Conservation (phyloP, 2,888 invertebrate genomes). For the Choristoneura rosaceana region DNA sequence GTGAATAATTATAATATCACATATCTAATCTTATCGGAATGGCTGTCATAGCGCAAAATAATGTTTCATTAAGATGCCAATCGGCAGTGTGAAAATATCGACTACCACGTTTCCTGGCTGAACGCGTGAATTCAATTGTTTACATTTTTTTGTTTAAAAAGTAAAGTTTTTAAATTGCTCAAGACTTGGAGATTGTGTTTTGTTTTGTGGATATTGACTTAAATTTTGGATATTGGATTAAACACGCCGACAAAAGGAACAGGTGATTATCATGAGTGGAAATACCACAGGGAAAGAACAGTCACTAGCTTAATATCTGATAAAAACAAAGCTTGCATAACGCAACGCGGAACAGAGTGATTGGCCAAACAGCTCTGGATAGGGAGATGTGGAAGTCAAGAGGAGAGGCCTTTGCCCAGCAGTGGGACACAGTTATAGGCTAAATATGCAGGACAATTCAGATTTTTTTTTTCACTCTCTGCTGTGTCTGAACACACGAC, state of each 20-base stretch:
- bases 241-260: not conserved
- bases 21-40: constrained; percentile 30
- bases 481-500: no score
- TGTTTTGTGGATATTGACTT: not conserved
- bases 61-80: constrained; percentile 38
- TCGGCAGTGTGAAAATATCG: constrained; percentile 36
- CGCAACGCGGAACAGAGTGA: no score
- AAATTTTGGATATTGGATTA: not conserved
- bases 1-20: constrained; percentile 37
- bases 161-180: not conserved
- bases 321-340: no score
- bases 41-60: constrained; percentile 37
- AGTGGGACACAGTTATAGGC: no score
- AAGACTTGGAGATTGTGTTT: not conserved
- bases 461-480: no score
- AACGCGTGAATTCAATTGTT: not conserved
- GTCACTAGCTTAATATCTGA: no score
- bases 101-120: constrained; percentile 26
- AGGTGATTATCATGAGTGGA: not conserved
- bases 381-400: no score
- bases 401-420: no score
- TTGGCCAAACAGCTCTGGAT: no score
- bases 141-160: constrained; percentile 14
- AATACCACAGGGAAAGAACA: no score
- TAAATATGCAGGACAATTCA: no score